Evolutionary conservation across 2,113 vertebrate species (phyloP), one percentile per base, ranked within the genome.

Genomic region (Misgurnus anguillicaudatus): DNA sequence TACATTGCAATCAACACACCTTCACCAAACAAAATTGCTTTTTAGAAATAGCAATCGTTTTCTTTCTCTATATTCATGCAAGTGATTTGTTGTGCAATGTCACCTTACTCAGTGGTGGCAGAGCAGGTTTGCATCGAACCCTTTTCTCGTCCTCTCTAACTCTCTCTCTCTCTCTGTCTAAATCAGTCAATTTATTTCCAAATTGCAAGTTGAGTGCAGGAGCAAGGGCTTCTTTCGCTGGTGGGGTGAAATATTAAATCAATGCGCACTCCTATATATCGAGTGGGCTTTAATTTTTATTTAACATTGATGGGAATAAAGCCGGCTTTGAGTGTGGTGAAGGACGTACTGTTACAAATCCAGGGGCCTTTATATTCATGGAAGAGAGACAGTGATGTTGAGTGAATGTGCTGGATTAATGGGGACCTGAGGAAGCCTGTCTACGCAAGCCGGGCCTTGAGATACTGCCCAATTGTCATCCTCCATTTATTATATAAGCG

Each of bases 121-220:
- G 85, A 86, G 84, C 83, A 87, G 91, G 90, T 91, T 92, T 90
- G 90, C 88, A 88, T 87, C 87, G 81, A 69, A 21, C 83, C 60
- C 82, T 83, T 84, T 80, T 86, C 83, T 80, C 47, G 31, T 79
- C 65, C 76, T 80, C 84, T 72, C 77, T 39, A 36, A 67, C 55
- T 80, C 63, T 73, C 47, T 80, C 58, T 51, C 69, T 73, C 70
- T 47, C 63, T 91, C 89, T 87, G 86, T 92, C 90, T 92, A 92
- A 94, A 93, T 92, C 92, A 93, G 89, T 92, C 93, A 93, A 93
- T 94, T 93, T 93, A 93, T 93, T 93, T 93, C 91, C 90, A 94
- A 93, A 94, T 94, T 93, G 92, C 91, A 91, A 92, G 91, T 92
- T 87, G 91, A 93, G 92, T 92, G 91, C 83, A 82, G 87, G 90